phyloP scores from a whole-genome alignment of 2,888 invertebrate species.

The Psylliodes chrysocephalus region DNA sequence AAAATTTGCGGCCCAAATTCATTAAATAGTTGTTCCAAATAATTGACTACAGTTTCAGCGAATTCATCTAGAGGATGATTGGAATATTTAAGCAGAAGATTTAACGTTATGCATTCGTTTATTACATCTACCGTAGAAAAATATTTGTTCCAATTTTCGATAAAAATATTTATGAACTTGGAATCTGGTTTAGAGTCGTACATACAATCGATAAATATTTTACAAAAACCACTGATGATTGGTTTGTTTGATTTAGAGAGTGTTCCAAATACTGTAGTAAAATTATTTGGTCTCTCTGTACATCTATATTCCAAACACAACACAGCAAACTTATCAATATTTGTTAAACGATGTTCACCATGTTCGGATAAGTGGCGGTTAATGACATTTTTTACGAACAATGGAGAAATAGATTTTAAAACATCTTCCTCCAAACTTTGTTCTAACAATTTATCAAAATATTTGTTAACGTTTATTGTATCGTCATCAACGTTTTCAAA shows the following conservation, averaged over 20 bases:
- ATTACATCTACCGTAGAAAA: slow-evolving; percentile 20
- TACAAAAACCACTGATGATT: slow-evolving; percentile 2
- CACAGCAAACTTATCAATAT: slow-evolving; percentile 5
- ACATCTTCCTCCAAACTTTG: not conserved
- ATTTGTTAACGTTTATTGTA: slow-evolving; percentile 16
- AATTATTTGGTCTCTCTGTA: not conserved
- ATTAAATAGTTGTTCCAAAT: slow-evolving; percentile 13
- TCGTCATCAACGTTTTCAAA: slow-evolving; percentile 30
- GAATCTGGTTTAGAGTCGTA: not conserved
- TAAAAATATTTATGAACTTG: slow-evolving; percentile 1
- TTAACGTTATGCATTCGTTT: slow-evolving; percentile 19
- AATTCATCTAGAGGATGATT: slow-evolving; percentile 9
- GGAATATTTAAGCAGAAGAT: slow-evolving; percentile 9
- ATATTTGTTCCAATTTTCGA: slow-evolving; percentile 16
- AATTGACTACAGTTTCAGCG: slow-evolving; percentile 11
- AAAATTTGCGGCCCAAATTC: slow-evolving; percentile 22
- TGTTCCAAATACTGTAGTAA: not conserved
- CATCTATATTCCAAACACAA: slow-evolving; percentile 4
- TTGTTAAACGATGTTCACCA: slow-evolving; percentile 10
- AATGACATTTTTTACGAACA: slow-evolving; percentile 12
- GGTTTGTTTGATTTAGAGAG: not conserved
- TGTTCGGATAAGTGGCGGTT: not conserved
- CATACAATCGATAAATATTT: not conserved
- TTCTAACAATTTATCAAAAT: slow-evolving; percentile 16
- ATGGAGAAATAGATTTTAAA: slow-evolving; percentile 9